Conservation (phyloP, 2,888 invertebrate genomes). For the Amblyjoppa fuscipennis region DNA sequence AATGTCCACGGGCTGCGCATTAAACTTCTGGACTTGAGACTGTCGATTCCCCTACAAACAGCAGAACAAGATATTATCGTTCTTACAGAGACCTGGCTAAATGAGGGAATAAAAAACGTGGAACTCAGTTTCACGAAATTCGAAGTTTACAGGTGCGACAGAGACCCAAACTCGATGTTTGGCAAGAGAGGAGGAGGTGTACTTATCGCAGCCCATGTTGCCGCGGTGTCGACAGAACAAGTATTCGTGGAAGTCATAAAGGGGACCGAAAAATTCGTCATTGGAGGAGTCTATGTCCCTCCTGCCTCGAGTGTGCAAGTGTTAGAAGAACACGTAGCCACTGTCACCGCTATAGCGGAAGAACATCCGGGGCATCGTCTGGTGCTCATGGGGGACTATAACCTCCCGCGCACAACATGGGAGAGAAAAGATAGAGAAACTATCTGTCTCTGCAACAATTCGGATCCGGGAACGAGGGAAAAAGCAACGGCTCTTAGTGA, state of each 20-base stretch:
- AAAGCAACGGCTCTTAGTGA: neutral
- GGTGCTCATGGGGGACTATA: conserved; percentile 1
- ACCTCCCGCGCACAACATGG: conserved; percentile 2
- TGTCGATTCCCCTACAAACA: neutral
- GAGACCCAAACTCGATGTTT: neutral
- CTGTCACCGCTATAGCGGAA: neutral
- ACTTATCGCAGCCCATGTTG: neutral
- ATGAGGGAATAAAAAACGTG: neutral
- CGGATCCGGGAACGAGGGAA: neutral
- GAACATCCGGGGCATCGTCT: neutral
- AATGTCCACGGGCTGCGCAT: neutral
- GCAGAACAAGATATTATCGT: neutral
- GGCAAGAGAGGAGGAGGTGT: neutral
- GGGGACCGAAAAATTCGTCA: neutral
- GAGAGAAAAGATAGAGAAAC: neutral
- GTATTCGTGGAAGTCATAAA: neutral
- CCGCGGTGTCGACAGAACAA: neutral
- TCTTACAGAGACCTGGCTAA: neutral
- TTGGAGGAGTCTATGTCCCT: neutral
- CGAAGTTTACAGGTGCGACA: neutral
- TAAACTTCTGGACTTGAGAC: neutral
- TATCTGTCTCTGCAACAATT: neutral
- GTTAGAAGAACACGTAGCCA: neutral
- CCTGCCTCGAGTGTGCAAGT: neutral
- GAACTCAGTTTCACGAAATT: neutral